Conservation (phyloP, 2,797 vertebrate species). For the Phataginus tetradactyla region DNA sequence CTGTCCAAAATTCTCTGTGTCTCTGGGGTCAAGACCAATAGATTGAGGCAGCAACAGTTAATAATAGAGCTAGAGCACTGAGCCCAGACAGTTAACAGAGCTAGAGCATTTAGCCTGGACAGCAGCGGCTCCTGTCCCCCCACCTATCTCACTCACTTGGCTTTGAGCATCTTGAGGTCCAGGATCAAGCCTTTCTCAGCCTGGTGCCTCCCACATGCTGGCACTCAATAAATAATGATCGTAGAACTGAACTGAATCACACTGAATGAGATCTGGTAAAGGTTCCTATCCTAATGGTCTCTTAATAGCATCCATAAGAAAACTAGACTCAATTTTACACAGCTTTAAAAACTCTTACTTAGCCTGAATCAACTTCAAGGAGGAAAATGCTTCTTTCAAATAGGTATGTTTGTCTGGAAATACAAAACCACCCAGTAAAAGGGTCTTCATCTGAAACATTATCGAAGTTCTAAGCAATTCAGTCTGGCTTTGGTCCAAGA, state of each 20-base stretch:
- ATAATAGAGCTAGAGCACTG: neutral
- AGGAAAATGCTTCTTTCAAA: slow-evolving; percentile 54
- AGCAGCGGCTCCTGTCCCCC: neutral
- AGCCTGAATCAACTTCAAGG: neutral
- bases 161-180: slow-evolving; percentile 37
- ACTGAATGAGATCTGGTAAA: neutral
- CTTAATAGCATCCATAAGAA: slow-evolving; percentile 53
- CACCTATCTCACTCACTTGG: neutral
- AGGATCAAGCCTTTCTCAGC: slow-evolving; percentile 35
- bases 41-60: neutral
- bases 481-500: neutral
- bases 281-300: neutral
- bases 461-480: neutral
- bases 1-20: neutral
- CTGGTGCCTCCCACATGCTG: neutral
- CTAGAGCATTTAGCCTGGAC: neutral
- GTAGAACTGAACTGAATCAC: slow-evolving; percentile 7
- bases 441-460: neutral
- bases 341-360: slow-evolving; percentile 23
- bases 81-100: neutral
- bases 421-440: neutral
- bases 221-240: slow-evolving; percentile 16
- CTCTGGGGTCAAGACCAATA: neutral
- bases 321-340: slow-evolving; percentile 22
- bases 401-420: neutral